phyloP scores from a whole-genome alignment of 2,888 invertebrate species.

The Brenthis daphne region DNA sequence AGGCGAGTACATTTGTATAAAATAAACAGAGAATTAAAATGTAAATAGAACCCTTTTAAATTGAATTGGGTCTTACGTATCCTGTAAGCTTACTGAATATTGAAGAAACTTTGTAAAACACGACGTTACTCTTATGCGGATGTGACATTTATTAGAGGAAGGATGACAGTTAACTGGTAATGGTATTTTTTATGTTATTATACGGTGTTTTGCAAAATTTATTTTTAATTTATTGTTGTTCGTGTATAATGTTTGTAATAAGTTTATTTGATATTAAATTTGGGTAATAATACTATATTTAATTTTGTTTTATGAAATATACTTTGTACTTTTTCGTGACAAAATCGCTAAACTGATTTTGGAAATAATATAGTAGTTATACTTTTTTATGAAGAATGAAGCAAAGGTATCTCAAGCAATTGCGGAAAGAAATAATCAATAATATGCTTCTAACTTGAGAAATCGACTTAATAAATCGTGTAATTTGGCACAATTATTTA shows the following conservation, averaged over 20 bases:
- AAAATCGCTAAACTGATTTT: no score
- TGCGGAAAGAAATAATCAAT: no score
- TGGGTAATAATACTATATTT: no score
- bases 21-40: slow-evolving; percentile 19
- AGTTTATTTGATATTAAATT: no score
- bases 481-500: no score
- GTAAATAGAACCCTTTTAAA: slow-evolving; percentile 24
- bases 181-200: neutral
- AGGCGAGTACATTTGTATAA: slow-evolving; percentile 1
- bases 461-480: no score
- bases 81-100: slow-evolving; percentile 21
- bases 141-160: slow-evolving; percentile 24
- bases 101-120: slow-evolving; percentile 18
- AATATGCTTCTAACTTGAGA: no score
- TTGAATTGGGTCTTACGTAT: slow-evolving; percentile 24
- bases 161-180: slow-evolving; percentile 4
- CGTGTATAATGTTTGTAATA: neutral
- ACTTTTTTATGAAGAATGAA: no score
- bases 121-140: slow-evolving; percentile 6
- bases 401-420: no score
- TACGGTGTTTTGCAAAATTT: neutral
- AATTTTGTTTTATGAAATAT: no score
- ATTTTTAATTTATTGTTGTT: neutral
- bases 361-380: no score
- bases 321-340: no score